phyloP scores from a whole-genome alignment of 2,113 vertebrate species.

The cat (Felis catus) region DNA sequence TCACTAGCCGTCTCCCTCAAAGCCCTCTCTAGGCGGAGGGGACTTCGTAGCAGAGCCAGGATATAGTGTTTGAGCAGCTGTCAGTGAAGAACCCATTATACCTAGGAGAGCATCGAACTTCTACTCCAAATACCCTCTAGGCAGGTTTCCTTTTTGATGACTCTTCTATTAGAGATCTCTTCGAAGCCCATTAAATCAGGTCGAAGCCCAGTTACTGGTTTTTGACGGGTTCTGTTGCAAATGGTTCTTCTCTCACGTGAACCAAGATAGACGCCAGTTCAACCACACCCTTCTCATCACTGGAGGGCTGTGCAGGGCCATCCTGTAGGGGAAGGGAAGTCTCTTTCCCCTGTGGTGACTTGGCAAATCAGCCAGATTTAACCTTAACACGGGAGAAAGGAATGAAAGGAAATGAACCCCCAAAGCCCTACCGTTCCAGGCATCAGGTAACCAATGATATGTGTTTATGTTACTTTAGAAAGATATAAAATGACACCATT shows the following conservation, averaged over 20 bases:
- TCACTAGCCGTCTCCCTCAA: neutral
- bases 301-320: neutral
- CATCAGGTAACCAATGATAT: neutral
- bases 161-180: neutral
- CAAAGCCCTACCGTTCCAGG: neutral
- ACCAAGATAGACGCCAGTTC: neutral
- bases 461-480: slow-evolving; percentile 24
- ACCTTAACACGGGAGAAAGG: neutral
- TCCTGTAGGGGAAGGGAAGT: neutral
- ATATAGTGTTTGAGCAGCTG: neutral
- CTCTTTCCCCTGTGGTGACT: neutral
- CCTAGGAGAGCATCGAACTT: neutral
- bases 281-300: neutral
- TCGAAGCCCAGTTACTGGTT: neutral
- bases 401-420: neutral
- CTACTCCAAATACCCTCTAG: neutral
- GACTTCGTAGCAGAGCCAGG: neutral
- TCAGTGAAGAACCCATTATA: neutral
- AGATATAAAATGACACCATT: neutral
- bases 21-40: neutral
- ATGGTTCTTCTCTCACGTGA: neutral
- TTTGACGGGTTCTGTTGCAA: neutral
- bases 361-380: neutral
- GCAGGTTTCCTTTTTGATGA: neutral
- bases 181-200: neutral